Conservation (phyloP, 2,888 invertebrate species). For the Seira ritae region DNA sequence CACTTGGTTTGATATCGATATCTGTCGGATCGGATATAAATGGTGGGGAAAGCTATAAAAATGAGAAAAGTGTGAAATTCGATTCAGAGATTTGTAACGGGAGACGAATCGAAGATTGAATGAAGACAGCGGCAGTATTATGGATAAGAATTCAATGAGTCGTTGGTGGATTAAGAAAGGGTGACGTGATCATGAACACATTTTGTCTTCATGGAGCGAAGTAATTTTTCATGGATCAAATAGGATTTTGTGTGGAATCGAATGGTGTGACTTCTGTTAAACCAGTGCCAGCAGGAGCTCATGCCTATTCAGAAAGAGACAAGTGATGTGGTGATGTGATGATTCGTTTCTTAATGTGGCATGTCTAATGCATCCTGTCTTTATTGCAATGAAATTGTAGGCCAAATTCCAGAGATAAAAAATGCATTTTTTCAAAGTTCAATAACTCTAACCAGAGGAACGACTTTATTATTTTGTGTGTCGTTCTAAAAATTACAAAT, state of each 20-base stretch:
- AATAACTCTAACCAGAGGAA: too few species aligned
- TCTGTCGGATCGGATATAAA: slow-evolving; percentile 33
- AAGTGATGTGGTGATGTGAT: slow-evolving; percentile 48
- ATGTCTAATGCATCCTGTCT: slow-evolving; percentile 55
- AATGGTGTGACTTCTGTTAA: background rate
- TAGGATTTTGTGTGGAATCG: background rate
- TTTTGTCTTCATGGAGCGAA: slow-evolving; percentile 5
- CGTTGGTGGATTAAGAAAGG: slow-evolving; percentile 22
- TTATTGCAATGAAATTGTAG: slow-evolving; percentile 22
- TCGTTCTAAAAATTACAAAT: slow-evolving; percentile 12
- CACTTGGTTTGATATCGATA: background rate
- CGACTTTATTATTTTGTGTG: background rate
- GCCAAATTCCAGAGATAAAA: slow-evolving; percentile 3
- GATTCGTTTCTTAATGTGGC: slow-evolving; percentile 43
- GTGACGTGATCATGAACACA: slow-evolving; percentile 17
- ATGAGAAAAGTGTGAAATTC: slow-evolving; percentile 55
- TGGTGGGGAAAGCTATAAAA: slow-evolving; percentile 14
- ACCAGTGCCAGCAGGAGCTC: slow-evolving; percentile 11
- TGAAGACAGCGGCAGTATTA: slow-evolving; percentile 19
- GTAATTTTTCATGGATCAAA: background rate
- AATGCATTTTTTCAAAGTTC: background rate
- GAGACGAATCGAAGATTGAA: slow-evolving; percentile 56
- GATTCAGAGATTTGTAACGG: slow-evolving; percentile 54
- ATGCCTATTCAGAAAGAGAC: slow-evolving; percentile 30
- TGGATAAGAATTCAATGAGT: slow-evolving; percentile 17